Percentiles rank a stretch among this genome's conserved stretches.
Conservation (phyloP, 2,113 vertebrate species). For the Dicerorhinus sumatrensis region DNA sequence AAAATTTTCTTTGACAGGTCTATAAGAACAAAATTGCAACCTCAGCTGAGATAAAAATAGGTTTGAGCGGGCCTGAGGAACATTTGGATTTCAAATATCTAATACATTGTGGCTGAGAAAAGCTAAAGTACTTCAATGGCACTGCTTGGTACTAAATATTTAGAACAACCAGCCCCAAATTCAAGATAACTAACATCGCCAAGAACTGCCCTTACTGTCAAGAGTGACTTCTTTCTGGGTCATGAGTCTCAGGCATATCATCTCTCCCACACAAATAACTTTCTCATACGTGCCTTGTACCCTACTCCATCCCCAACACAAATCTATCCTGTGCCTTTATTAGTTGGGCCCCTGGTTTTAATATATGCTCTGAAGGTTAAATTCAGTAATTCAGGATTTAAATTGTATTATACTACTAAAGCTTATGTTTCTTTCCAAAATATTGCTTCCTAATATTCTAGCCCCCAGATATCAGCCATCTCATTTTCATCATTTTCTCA, state of each 20-base stretch:
- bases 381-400: conserved; percentile 48
- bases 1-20: conserved; percentile 47
- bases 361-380: not conserved
- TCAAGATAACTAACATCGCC: conserved; percentile 21
- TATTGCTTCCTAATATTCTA: conserved; percentile 24
- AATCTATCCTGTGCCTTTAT: not conserved
- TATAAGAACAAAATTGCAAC: conserved; percentile 33
- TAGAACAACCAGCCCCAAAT: conserved; percentile 29
- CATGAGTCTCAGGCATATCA: conserved; percentile 9
- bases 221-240: conserved; percentile 58
- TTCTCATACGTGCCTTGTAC: not conserved
- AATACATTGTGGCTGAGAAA: conserved; percentile 42
- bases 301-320: not conserved
- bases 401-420: not conserved
- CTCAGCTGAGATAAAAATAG: conserved; percentile 73
- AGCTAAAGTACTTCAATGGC: conserved; percentile 31
- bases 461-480: not conserved
- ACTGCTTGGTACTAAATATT: conserved; percentile 46
- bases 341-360: not conserved
- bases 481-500: conserved; percentile 65
- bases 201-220: not conserved
- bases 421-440: conserved; percentile 32
- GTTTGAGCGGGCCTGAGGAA: not conserved
- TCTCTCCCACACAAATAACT: not conserved
- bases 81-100: conserved; percentile 58